A percentile compares a stretch with the other conserved stretches of the same genome.
These are phyloP conservation scores for Hirudo medicinalis DNA, from an alignment of 1,140 invertebrate species.

Conservation along the genomic window DNA sequence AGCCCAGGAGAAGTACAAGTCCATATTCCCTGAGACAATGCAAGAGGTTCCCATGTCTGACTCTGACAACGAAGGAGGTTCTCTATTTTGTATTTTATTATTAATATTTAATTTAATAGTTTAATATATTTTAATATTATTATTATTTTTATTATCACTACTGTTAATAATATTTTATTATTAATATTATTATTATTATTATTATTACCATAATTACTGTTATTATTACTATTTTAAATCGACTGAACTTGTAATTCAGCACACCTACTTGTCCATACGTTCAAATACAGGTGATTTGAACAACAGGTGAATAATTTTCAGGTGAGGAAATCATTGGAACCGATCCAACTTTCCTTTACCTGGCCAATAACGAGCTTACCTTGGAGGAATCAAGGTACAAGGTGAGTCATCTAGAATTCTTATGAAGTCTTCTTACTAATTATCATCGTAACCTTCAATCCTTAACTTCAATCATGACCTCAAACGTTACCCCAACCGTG, in stretches of 20 bases:
- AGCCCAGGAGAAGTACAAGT: slow-evolving; percentile 83
- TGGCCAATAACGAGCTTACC: slow-evolving; percentile 64
- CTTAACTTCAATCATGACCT: neutral
- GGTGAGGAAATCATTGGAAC: slow-evolving; percentile 74
- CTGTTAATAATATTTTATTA: neutral
- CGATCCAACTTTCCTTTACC: slow-evolving; percentile 77
- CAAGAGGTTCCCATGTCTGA: slow-evolving; percentile 98
- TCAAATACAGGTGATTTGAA: neutral
- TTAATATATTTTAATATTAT: too few relatives aligned
- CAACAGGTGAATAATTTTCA: slow-evolving; percentile 34
- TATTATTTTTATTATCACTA: neutral
- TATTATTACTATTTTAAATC: too few relatives aligned
- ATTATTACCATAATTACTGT: too few relatives aligned
- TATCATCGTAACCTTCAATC: too few relatives aligned
- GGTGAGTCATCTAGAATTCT: neutral
- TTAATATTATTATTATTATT: too few relatives aligned
- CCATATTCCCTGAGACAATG: slow-evolving; percentile 94
- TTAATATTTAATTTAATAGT: too few relatives aligned
- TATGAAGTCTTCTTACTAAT: too few relatives aligned
- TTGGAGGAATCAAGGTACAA: neutral
- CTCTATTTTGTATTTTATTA: too few relatives aligned
- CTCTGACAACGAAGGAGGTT: slow-evolving; percentile 97
- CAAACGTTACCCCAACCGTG: neutral
- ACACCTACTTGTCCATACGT: neutral
- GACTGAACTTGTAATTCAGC: too few relatives aligned